Base-by-base conservation (phyloP, 2,797 vertebrate species). In the Buceros bicornis region DNA sequence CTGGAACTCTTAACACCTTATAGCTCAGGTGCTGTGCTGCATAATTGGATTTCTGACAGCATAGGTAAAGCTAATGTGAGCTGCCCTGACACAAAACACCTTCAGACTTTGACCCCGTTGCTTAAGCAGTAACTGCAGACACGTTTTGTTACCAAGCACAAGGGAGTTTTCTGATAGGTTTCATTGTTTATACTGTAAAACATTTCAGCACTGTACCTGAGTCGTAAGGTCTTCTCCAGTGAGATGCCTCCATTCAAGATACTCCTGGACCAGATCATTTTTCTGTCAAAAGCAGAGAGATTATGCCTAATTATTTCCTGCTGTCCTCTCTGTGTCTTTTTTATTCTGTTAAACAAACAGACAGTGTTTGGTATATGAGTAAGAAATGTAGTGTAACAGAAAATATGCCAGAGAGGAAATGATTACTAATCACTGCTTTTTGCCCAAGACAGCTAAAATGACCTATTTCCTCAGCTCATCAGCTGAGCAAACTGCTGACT, bases 351-450 rank as follows among this genome's bases (percentile, higher is more conserved):
- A 95, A 93, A 96, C 72, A 92, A 92, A 91, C 92, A 97, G 91
- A 90, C 77, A 94, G 73, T 95, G 95, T 96, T 96, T 96, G 65
- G 74, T 83, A 87, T 78, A 93, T 94, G 91, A 97, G 82, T 96
- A 95, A 95, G 94, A 94, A 94, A 74, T 85, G 92, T 88, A 96
- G 61, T 42, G 67, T 91, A 96, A 96, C 89, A 97, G 82, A 96
- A 97, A 96, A 95, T 83, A 89, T 79, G 89, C 64, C 93, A 92
- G 87, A 85, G 93, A 93, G 94, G 95, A 96, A 96, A 87, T 28
- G 13, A 95, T 94, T 96, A 93, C 51, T 92, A 95, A 94, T 95
- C 89, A 92, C 45, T 67, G 73, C 19, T 82, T 96, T 94, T 82
- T 92, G 89, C 60, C 89, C 67, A 87, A 85, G 33, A 82, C 74